phyloP scores from a whole-genome alignment of 2,888 invertebrate species.

The Melieria picta region DNA sequence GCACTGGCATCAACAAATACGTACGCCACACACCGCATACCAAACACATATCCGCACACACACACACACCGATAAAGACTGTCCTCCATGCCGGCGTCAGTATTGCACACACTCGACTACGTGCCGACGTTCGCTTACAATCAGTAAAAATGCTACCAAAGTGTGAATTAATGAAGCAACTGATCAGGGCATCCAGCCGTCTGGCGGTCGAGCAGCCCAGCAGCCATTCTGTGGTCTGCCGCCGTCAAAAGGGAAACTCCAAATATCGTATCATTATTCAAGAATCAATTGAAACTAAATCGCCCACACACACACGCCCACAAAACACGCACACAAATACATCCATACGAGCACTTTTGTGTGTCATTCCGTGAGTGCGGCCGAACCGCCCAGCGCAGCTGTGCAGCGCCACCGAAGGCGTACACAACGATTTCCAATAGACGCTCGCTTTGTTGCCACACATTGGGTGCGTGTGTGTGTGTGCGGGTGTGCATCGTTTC shows the following conservation, averaged over 20 bases:
- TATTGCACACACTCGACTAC: conserved; percentile 8
- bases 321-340: neutral
- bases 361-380: neutral
- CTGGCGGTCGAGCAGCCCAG: neutral
- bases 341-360: neutral
- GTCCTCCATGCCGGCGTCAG: conserved; percentile 16
- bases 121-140: conserved; percentile 1
- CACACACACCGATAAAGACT: neutral
- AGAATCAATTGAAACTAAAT: conserved; percentile 39
- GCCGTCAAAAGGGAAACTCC: conserved; percentile 18
- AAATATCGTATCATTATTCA: conserved; percentile 38
- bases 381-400: no score
- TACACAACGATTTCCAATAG: no score
- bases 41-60: neutral
- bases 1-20: conserved; percentile 8
- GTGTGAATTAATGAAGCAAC: conserved; percentile 32
- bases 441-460: no score
- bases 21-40: neutral
- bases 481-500: no score
- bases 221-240: neutral
- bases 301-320: conserved; percentile 23
- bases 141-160: conserved; percentile 13
- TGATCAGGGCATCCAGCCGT: conserved; percentile 17
- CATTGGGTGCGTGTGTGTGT: no score
- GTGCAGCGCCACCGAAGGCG: no score